Evolutionary conservation across 92 coral and sea anemone genomes (phyloP).

Genomic region (Desmophyllum pertusum): DNA sequence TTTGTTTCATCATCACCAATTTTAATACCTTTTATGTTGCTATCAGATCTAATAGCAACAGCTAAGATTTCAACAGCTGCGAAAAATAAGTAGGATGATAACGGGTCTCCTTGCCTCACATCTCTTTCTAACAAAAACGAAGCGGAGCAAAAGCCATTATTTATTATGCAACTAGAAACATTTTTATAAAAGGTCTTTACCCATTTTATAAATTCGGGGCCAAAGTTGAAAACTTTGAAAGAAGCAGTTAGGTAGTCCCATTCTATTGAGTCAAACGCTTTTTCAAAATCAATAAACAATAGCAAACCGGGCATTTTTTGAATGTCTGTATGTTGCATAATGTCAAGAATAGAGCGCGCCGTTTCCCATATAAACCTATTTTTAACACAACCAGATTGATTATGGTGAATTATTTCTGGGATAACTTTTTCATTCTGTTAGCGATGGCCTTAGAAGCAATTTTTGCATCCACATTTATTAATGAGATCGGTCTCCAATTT

Average conservation of each 20-base stretch:
- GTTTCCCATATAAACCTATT: slow-evolving; percentile 23
- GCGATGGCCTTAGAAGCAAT: too few species aligned
- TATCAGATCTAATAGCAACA: not conserved
- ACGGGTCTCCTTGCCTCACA: slow-evolving; percentile 29
- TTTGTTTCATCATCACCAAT: slow-evolving; percentile 23
- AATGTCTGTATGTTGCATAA: slow-evolving; percentile 12
- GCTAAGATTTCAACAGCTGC: slow-evolving; percentile 12
- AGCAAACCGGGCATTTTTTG: not conserved
- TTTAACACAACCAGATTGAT: slow-evolving; percentile 33
- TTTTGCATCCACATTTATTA: too few species aligned
- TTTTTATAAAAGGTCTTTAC: slow-evolving; percentile 5
- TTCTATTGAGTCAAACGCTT: too few species aligned
- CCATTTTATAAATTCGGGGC: slow-evolving; percentile 1
- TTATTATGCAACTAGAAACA: slow-evolving; percentile 17
- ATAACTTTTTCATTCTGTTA: slow-evolving; percentile 25
- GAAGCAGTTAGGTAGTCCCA: too few species aligned
- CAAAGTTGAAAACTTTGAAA: not conserved
- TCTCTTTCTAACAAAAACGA: not conserved
- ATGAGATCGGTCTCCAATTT: too few species aligned
- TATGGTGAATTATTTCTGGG: too few species aligned
- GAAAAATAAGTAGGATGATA: slow-evolving; percentile 17
- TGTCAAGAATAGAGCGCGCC: slow-evolving; percentile 14
- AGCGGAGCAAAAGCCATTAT: not conserved
- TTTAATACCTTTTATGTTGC: too few species aligned
- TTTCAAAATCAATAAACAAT: too few species aligned